Evolutionary conservation across 2,113 vertebrate species (phyloP).

Genomic region (Dipodomys spectabilis): DNA sequence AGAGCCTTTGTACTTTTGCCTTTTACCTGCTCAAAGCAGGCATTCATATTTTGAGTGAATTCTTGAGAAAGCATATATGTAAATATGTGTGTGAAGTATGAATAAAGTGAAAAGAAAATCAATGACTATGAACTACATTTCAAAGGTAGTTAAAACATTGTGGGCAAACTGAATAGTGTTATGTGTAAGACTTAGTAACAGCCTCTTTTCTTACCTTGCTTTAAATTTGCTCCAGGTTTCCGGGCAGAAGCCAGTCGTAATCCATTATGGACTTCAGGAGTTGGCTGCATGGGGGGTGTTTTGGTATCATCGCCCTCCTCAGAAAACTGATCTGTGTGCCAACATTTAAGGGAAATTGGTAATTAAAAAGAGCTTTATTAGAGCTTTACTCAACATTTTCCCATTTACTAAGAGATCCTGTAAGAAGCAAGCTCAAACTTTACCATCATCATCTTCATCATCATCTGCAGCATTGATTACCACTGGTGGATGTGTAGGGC

Average conservation of each 20-base stretch:
- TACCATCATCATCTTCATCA: conserved; percentile 96
- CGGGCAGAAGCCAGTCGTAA: conserved; percentile 86
- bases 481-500: conserved; percentile 97
- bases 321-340: conserved; percentile 93
- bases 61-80: neutral
- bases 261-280: conserved; percentile 82
- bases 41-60: conserved; percentile 33
- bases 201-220: conserved; percentile 85
- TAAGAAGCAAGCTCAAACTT: conserved; percentile 27
- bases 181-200: neutral
- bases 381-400: neutral
- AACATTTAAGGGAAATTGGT: conserved; percentile 52
- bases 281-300: conserved; percentile 80
- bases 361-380: neutral
- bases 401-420: neutral
- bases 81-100: neutral
- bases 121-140: neutral
- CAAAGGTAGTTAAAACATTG: neutral
- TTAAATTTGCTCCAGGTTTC: conserved; percentile 84
- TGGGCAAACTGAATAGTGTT: neutral
- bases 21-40: neutral
- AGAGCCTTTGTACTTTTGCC: neutral
- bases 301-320: conserved; percentile 95
- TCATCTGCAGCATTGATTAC: conserved; percentile 98
- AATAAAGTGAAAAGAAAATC: neutral